Evolutionary conservation across 2,113 vertebrate species (phyloP).

Genomic region (Prinia subflava): DNA sequence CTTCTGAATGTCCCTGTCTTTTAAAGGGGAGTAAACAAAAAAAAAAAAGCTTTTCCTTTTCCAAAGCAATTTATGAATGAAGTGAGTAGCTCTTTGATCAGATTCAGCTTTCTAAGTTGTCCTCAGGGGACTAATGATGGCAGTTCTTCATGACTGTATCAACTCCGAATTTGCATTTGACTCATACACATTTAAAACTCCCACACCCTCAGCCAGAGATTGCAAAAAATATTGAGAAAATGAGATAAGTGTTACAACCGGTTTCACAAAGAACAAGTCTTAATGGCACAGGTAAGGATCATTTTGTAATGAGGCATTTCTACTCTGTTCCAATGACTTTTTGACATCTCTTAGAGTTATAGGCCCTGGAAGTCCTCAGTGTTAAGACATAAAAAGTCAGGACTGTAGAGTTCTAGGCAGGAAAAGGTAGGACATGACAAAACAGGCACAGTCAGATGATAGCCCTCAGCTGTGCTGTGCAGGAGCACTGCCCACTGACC

Average conservation of each 20-base stretch:
- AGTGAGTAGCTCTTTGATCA: neutral
- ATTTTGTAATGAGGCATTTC: neutral
- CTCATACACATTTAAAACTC: neutral
- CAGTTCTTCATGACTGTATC: neutral
- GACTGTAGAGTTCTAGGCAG: neutral
- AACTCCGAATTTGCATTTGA: neutral
- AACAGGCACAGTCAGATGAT: neutral
- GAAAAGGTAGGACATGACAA: neutral
- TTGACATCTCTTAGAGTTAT: neutral
- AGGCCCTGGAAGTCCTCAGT: neutral
- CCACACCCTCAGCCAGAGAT: neutral
- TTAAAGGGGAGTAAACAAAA: neutral
- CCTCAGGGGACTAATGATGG: neutral
- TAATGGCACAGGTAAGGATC: neutral
- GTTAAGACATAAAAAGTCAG: neutral
- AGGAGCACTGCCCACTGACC: neutral
- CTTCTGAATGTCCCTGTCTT: neutral
- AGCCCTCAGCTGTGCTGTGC: neutral
- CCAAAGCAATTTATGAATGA: constrained; percentile 14
- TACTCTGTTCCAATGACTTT: neutral
- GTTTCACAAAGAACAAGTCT: neutral
- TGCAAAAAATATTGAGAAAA: neutral
- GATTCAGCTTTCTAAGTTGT: neutral
- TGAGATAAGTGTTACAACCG: neutral
- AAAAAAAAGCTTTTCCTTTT: neutral